Evolutionary conservation across 2,797 vertebrate genomes (phyloP), one percentile per base, ranked within the genome.

Genomic region (Corythornis leucogaster): DNA sequence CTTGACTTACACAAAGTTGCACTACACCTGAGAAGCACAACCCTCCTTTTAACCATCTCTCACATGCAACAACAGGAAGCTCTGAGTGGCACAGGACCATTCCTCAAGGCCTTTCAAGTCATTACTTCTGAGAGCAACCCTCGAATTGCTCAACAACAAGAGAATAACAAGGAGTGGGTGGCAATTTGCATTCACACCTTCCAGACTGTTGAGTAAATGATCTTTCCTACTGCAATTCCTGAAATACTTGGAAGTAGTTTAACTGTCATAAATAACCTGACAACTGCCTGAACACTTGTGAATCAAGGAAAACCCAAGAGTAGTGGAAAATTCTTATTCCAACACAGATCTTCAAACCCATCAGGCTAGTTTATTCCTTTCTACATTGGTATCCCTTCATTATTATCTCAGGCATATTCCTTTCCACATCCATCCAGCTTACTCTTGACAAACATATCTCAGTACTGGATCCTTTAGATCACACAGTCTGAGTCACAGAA

Each of bases 351-450:
- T 67, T 14, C 26, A 30, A 19, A 31, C 50, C n/a, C 26, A 21
- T 13, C 42, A 75, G 31, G 33, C 2, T 2, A 1, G 4, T 9
- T 73, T 31, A 48, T 51, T 61, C 19, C 17, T 21, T 40, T 64
- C 64, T 14, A 1, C 2, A 0, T 12, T 63, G 30, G 4, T n/a
- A 20, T n/a, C 17, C 22, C 6, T 33, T 18, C 1, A 16, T 28
- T 28, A 16, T 5, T 31, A 40, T 11, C 40, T 42, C 35, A 8
- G 5, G 21, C 31, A 67, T 13, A 4, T 17, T 50, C 22, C 43
- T 38, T 24, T 35, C 42, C 30, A 30, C 1, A 1, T 57, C 26
- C 16, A 30, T 11, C 9, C 68, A 78, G 1, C 40, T 30, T 13
- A 25, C 9, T 2, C 30, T 74, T 74, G 22, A 2, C 62, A 48